Conservation (phyloP, 2,797 vertebrate genomes). For the Borostomias antarcticus region DNA sequence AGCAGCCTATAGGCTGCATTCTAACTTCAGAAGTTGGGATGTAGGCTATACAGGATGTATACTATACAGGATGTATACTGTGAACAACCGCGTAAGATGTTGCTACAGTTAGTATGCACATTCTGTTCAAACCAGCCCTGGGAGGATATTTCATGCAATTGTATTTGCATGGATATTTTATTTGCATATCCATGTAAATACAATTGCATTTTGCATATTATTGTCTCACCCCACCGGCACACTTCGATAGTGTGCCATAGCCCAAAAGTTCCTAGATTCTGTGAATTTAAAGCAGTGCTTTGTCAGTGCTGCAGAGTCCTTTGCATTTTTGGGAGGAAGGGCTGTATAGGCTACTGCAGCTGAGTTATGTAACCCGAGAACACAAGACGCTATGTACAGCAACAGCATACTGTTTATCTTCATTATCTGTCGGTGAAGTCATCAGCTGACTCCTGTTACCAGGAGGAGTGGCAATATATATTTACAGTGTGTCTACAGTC, state of each 20-base stretch:
- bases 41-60: too few species aligned
- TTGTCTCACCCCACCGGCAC: background rate
- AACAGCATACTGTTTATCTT: background rate
- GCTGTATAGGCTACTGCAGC: background rate
- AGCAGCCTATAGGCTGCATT: too few species aligned
- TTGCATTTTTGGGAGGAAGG: conserved; percentile 1
- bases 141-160: too few species aligned
- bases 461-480: background rate
- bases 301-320: background rate
- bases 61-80: too few species aligned
- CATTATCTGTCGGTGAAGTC: conserved; percentile 5
- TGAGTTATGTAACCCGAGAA: conserved; percentile 6
- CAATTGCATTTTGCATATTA: background rate
- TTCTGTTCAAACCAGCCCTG: too few species aligned
- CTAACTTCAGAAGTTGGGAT: too few species aligned
- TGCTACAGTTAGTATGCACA: too few species aligned
- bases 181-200: too few species aligned
- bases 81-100: too few species aligned
- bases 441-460: background rate
- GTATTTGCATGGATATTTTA: too few species aligned
- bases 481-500: too few species aligned
- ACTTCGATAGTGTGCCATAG: background rate
- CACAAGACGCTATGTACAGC: background rate
- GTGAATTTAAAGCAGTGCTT: background rate
- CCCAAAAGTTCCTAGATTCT: background rate